These are phyloP conservation scores for Ethmia dodecea DNA, from an alignment of 2,888 invertebrate genomes.

Conservation along the genomic window DNA sequence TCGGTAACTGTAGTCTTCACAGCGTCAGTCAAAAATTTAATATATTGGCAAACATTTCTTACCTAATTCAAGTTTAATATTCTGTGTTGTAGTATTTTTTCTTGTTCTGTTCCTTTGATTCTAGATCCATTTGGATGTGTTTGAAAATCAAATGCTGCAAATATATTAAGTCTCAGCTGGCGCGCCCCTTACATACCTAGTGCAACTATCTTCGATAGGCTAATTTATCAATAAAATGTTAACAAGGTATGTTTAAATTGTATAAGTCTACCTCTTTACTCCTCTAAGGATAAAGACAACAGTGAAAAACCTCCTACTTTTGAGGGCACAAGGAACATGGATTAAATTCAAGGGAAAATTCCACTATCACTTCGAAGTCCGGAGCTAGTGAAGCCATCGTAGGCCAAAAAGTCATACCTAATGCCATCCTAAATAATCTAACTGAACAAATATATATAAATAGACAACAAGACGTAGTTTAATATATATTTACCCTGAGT, in stretches of 20 bases:
- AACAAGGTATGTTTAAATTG: slow-evolving; percentile 46
- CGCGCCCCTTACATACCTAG: too few species aligned
- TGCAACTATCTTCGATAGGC: slow-evolving; percentile 55
- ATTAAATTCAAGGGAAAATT: slow-evolving; percentile 21
- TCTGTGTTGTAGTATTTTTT: too few species aligned
- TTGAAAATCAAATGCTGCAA: too few species aligned
- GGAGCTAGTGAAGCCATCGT: slow-evolving; percentile 33
- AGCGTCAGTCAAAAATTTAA: too few species aligned
- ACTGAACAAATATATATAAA: slow-evolving; percentile 41
- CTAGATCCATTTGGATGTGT: too few species aligned
- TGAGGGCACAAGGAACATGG: slow-evolving; percentile 31
- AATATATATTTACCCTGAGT: slow-evolving; percentile 65
- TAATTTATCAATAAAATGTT: slow-evolving; percentile 50
- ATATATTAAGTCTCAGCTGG: too few species aligned
- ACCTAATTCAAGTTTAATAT: too few species aligned
- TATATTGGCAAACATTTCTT: too few species aligned
- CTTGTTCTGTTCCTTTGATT: too few species aligned
- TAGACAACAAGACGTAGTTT: slow-evolving; percentile 48
- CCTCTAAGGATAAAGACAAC: slow-evolving; percentile 47
- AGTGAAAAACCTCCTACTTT: slow-evolving; percentile 33
- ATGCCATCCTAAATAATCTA: slow-evolving; percentile 48
- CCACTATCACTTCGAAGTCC: slow-evolving; percentile 1
- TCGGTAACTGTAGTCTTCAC: too few species aligned
- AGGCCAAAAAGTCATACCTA: slow-evolving; percentile 64
- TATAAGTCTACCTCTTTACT: slow-evolving; percentile 42